Conservation (phyloP, 2,888 invertebrate species). For the Polydrusus tereticollis region DNA sequence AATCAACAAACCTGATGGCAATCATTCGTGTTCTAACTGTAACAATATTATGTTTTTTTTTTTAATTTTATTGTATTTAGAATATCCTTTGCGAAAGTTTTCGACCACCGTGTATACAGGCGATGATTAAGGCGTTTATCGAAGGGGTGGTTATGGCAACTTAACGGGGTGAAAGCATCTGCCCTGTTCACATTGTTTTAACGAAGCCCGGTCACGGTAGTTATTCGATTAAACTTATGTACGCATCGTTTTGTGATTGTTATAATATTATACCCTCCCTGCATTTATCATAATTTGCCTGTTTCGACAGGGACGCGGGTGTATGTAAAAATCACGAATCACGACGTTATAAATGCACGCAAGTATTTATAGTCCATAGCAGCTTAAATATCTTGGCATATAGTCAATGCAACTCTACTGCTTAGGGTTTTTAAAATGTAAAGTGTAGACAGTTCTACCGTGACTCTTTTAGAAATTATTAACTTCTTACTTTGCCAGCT, state of each 20-base stretch:
- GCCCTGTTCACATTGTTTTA: constrained; percentile 60
- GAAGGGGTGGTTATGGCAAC: constrained; percentile 48
- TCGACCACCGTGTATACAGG: constrained; percentile 21
- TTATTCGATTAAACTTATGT: constrained; percentile 55
- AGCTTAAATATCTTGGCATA: too few species aligned
- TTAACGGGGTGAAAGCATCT: constrained; percentile 55
- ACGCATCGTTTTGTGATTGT: constrained; percentile 40
- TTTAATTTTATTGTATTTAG: not conserved
- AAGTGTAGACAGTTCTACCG: too few species aligned
- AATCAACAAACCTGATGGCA: too few species aligned
- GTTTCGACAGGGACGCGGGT: not conserved
- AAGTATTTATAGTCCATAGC: not conserved
- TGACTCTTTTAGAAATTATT: too few species aligned
- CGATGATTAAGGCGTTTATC: constrained; percentile 42
- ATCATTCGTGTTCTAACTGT: too few species aligned
- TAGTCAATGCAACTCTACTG: too few species aligned
- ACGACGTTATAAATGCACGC: constrained; percentile 12
- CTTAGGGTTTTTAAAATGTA: too few species aligned
- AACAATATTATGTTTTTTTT: too few species aligned
- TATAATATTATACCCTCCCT: constrained; percentile 14
- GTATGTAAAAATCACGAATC: constrained; percentile 19
- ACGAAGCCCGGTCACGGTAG: constrained; percentile 55
- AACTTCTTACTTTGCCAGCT: too few species aligned
- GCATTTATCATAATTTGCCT: constrained; percentile 27
- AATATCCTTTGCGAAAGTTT: not conserved